phyloP scores from a whole-genome alignment of 2,888 invertebrate species.

The Adelphocoris suturalis region DNA sequence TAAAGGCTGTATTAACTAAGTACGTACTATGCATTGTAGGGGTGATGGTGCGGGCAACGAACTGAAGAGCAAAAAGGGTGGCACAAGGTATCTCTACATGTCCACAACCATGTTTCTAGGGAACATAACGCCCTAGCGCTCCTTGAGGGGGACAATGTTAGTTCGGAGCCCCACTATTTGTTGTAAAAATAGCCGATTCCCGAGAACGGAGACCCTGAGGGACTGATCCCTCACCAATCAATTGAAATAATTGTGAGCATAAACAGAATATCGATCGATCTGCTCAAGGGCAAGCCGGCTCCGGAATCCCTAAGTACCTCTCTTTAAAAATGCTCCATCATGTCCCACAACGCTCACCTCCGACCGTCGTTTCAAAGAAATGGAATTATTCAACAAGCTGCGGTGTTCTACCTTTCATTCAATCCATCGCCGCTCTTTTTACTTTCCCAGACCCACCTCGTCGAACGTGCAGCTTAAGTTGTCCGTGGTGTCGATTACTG shows the following conservation, averaged over 20 bases:
- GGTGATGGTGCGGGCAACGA: too few species aligned
- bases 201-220: too few species aligned
- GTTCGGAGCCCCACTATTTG: too few species aligned
- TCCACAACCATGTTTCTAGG: too few species aligned
- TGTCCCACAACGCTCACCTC: background rate
- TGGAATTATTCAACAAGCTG: background rate
- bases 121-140: too few species aligned
- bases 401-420: background rate
- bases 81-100: too few species aligned
- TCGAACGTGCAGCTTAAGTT: background rate
- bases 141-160: too few species aligned
- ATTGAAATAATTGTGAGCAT: background rate
- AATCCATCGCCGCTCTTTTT: background rate
- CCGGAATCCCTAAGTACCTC: background rate
- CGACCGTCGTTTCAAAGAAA: background rate
- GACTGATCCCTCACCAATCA: background rate
- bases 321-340: background rate
- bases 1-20: too few species aligned
- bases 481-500: too few species aligned
- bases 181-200: too few species aligned
- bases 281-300: background rate
- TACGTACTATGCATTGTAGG: too few species aligned
- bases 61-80: too few species aligned
- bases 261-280: background rate
- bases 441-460: background rate